These are phyloP conservation scores for Oncorhynchus mykiss DNA, from an alignment of 2,113 vertebrate species.

Conservation along the genomic window DNA sequence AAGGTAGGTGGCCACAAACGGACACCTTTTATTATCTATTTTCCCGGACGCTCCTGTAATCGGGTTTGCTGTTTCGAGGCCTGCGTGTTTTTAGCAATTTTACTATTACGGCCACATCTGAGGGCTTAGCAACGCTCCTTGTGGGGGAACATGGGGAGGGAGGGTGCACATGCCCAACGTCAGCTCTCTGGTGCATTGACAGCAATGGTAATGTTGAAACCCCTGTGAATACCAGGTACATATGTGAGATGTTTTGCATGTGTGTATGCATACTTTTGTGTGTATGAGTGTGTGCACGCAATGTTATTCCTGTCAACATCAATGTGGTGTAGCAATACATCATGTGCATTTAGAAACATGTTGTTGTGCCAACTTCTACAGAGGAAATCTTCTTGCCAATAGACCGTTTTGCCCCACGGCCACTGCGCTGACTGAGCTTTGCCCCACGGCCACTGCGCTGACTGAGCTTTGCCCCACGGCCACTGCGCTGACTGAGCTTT, in stretches of 20 bases:
- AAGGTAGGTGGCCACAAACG: conserved; percentile 62
- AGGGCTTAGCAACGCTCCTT: conserved; percentile 21
- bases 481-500: neutral
- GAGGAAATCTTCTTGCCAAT: conserved; percentile 46
- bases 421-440: conserved; percentile 27
- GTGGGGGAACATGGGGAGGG: neutral
- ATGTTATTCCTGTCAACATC: conserved; percentile 59
- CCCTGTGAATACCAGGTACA: conserved; percentile 25
- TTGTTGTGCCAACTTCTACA: conserved; percentile 47
- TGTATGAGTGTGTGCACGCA: conserved; percentile 35
- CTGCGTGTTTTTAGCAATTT: conserved; percentile 17
- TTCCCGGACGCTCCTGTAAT: conserved; percentile 51
- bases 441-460: too few relatives aligned
- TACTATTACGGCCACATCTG: conserved; percentile 45
- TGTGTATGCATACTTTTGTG: conserved; percentile 39
- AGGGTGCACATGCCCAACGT: neutral
- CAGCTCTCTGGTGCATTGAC: conserved; percentile 39
- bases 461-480: neutral
- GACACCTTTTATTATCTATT: conserved; percentile 58
- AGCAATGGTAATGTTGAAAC: conserved; percentile 38
- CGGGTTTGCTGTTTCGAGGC: conserved; percentile 27
- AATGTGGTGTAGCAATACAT: conserved; percentile 54
- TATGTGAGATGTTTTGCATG: conserved; percentile 30
- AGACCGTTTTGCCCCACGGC: conserved; percentile 40
- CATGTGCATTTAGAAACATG: conserved; percentile 46